Percentiles rank a stretch among this genome's conserved stretches.
These are phyloP conservation scores for Pseudopodoces humilis DNA, from an alignment of 2,113 vertebrate genomes.

Conservation along the genomic window DNA sequence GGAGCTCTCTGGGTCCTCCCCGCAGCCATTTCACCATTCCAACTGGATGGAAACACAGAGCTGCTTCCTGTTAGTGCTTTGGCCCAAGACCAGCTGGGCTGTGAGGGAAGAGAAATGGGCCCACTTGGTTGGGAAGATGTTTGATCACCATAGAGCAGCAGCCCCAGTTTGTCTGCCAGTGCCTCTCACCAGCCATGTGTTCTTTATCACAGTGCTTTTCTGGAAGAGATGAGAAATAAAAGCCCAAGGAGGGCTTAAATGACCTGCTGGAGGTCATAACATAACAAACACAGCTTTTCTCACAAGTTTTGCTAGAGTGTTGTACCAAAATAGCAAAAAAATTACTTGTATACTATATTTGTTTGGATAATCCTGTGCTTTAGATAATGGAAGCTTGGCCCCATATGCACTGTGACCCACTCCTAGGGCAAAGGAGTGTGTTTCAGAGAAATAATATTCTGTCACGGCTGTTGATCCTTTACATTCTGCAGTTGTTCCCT, in stretches of 20 bases:
- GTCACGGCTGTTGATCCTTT: not conserved
- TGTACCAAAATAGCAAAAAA: not conserved
- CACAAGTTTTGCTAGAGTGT: not conserved
- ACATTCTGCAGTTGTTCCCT: not conserved
- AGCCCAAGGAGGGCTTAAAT: not conserved
- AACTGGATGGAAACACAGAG: rapidly evolving
- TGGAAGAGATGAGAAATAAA: not conserved
- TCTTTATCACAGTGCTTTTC: not conserved
- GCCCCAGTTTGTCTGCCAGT: not conserved
- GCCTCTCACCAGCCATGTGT: rapidly evolving
- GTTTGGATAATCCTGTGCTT: not conserved
- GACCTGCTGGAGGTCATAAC: not conserved
- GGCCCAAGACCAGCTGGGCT: not conserved
- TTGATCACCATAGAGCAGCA: not conserved
- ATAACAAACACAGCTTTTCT: not conserved
- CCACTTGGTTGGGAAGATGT: not conserved
- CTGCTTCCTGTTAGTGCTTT: not conserved
- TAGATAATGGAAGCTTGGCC: not conserved
- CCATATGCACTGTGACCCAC: not conserved
- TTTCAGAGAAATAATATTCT: not conserved
- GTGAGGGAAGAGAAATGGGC: not conserved
- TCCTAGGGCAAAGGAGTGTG: not conserved
- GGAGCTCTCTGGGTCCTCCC: not conserved
- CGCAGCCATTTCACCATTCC: rapidly evolving
- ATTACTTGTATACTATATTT: not conserved